Conservation (phyloP, 1,140 invertebrate genomes). For the Cecropterus lyciades region DNA sequence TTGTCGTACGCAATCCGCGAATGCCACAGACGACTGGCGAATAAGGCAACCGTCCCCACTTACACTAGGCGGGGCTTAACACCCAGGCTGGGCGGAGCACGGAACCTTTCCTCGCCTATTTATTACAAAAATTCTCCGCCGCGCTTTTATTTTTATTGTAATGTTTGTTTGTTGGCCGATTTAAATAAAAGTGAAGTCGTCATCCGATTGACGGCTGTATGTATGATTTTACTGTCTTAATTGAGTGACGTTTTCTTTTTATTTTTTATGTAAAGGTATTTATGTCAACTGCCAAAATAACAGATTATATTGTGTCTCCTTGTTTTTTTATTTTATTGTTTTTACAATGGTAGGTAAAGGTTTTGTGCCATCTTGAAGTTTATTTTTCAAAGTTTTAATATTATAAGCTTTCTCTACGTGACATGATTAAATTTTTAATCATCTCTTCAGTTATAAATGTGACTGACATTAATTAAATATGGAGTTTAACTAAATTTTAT, state of each 20-base stretch:
- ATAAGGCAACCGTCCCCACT: conserved; percentile 49
- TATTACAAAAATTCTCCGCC: conserved; percentile 48
- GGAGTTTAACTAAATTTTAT: no score
- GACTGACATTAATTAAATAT: no score
- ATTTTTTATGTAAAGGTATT: conserved; percentile 27
- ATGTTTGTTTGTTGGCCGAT: conserved; percentile 61
- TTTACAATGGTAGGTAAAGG: background rate
- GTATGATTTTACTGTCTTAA: conserved; percentile 52
- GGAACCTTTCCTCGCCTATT: conserved; percentile 58
- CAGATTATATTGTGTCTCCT: background rate
- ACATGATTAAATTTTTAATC: no score
- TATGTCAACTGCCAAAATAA: conserved; percentile 5
- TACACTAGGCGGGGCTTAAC: conserved; percentile 50
- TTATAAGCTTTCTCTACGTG: no score
- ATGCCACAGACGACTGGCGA: conserved; percentile 64
- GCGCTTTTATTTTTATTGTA: conserved; percentile 70
- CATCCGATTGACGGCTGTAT: conserved; percentile 49
- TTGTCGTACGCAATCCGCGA: conserved; percentile 61
- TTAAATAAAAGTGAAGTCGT: conserved; percentile 59
- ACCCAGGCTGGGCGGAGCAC: conserved; percentile 49
- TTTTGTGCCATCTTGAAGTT: no score
- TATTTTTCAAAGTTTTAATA: no score
- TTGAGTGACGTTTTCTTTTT: conserved; percentile 47
- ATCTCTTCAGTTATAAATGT: no score
- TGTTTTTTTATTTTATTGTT: background rate